Evolutionary conservation across 2,888 invertebrate genomes (phyloP).

Genomic region (Oxystoma pomonae): DNA sequence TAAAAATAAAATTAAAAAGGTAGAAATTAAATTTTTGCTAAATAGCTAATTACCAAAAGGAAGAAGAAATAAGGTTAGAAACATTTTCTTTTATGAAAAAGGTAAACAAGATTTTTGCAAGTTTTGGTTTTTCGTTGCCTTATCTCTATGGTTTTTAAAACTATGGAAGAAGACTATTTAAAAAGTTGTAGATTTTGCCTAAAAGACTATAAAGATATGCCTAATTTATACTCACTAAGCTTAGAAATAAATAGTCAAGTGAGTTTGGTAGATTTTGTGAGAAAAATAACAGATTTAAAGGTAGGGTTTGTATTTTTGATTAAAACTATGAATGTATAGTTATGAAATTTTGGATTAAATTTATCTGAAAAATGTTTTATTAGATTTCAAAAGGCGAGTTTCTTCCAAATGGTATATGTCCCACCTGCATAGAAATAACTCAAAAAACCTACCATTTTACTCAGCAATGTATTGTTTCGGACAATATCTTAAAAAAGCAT

Average conservation of each 20-base stretch:
- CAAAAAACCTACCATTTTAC: conserved; percentile 23
- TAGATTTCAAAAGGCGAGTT: conserved; percentile 26
- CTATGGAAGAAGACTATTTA: conserved; percentile 17
- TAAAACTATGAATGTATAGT: too few relatives aligned
- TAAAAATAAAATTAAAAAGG: too few relatives aligned
- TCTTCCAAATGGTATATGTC: conserved; percentile 29
- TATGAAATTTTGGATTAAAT: too few relatives aligned
- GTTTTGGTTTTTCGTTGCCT: too few relatives aligned
- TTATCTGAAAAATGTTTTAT: conserved; percentile 14
- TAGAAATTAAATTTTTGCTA: too few relatives aligned
- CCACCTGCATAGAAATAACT: conserved; percentile 21
- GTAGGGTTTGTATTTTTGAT: conserved; percentile 14
- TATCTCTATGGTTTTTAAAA: not conserved
- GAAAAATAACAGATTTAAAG: conserved; percentile 29
- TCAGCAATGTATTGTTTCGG: conserved; percentile 29
- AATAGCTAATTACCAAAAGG: too few relatives aligned
- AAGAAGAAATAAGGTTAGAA: too few relatives aligned
- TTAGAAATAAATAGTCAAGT: conserved; percentile 20
- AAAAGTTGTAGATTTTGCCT: conserved; percentile 29
- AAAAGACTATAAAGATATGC: conserved; percentile 22
- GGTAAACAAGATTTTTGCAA: too few relatives aligned
- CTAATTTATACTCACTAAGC: conserved; percentile 23
- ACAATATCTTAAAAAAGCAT: conserved; percentile 27
- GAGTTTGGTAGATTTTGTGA: conserved; percentile 23
- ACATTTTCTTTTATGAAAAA: too few relatives aligned